Evolutionary conservation across 2,888 invertebrate genomes (phyloP).

Genomic region (Horisme vitalbata): DNA sequence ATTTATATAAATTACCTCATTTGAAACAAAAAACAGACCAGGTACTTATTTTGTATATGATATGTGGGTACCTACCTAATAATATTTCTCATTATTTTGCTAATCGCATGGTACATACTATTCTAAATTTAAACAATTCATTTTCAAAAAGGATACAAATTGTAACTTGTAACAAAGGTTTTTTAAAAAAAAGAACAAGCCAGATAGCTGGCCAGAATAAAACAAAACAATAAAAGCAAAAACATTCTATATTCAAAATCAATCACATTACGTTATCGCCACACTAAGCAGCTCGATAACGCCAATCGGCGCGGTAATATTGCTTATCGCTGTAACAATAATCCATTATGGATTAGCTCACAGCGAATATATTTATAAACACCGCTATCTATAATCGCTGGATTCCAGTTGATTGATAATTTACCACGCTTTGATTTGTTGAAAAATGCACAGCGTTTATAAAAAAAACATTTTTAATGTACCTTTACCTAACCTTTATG

Average conservation of each 20-base stretch:
- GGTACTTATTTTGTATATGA: too few relatives aligned
- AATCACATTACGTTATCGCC: conserved; percentile 49
- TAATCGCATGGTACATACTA: too few relatives aligned
- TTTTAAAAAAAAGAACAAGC: too few relatives aligned
- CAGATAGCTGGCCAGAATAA: background rate
- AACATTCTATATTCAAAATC: conserved; percentile 42
- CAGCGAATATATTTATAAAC: conserved; percentile 74
- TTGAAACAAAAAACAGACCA: too few relatives aligned
- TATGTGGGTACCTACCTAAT: too few relatives aligned
- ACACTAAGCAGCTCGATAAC: conserved; percentile 43
- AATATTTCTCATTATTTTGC: too few relatives aligned
- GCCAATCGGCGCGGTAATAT: conserved; percentile 46
- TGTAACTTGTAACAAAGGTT: too few relatives aligned
- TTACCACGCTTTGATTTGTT: conserved; percentile 45
- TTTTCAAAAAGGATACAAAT: too few relatives aligned
- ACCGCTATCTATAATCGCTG: conserved; percentile 64
- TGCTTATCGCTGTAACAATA: conserved; percentile 73
- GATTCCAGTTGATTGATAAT: conserved; percentile 56
- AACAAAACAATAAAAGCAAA: conserved; percentile 18
- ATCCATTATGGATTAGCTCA: conserved; percentile 80
- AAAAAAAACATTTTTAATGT: background rate
- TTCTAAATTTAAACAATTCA: too few relatives aligned
- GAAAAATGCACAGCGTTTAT: conserved; percentile 7
- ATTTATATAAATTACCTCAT: too few relatives aligned
- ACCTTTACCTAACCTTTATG: too few relatives aligned